Percentiles rank a stretch among this genome's conserved stretches.
Conservation (phyloP, 2,888 invertebrate genomes). For the Cantharis nigra region DNA sequence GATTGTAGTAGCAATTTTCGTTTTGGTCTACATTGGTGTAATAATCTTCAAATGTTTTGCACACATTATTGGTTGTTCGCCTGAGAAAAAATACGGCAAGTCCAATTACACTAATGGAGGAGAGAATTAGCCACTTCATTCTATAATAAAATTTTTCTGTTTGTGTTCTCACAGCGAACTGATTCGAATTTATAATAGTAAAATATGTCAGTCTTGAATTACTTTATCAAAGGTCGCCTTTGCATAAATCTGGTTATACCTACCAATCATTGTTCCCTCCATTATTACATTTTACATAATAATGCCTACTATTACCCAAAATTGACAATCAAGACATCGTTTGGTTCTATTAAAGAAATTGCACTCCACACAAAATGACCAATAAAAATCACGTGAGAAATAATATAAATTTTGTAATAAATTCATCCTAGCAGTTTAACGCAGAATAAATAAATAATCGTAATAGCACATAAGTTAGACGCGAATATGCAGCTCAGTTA, state of each 20-base stretch:
- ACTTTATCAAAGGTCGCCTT: slow-evolving; percentile 1
- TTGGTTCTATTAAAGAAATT: background rate
- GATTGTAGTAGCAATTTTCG: slow-evolving; percentile 51
- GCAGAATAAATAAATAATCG: too few species aligned
- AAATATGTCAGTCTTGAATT: background rate
- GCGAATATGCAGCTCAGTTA: too few species aligned
- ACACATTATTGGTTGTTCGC: slow-evolving; percentile 46
- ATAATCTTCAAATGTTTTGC: slow-evolving; percentile 50
- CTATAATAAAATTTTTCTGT: background rate
- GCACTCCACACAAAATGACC: background rate
- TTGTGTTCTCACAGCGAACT: background rate
- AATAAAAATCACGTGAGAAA: background rate
- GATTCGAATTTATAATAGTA: background rate
- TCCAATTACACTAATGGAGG: background rate
- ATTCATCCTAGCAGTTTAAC: too few species aligned
- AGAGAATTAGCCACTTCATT: slow-evolving; percentile 2
- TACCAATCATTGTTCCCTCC: background rate
- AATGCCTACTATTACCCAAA: background rate
- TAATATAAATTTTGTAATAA: too few species aligned
- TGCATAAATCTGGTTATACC: background rate
- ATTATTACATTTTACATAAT: background rate
- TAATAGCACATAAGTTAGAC: too few species aligned
- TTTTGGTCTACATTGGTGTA: slow-evolving; percentile 45
- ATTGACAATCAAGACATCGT: background rate
- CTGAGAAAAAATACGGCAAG: background rate